Percentiles rank a stretch among this genome's conserved stretches.
Conservation (phyloP, 2,888 invertebrate genomes). For the Tenthredo amoena region DNA sequence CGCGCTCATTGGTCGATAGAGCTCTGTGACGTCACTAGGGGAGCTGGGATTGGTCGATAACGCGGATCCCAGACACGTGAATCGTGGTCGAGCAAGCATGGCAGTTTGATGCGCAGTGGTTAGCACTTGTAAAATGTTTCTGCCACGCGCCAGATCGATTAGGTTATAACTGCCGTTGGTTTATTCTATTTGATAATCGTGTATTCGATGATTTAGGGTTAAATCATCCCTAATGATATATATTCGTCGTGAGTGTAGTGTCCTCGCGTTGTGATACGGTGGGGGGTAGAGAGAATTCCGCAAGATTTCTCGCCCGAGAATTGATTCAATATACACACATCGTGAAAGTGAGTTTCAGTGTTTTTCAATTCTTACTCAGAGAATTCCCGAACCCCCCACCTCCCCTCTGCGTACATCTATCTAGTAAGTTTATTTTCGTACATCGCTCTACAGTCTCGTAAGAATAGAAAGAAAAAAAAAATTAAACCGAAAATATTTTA, state of each 20-base stretch:
- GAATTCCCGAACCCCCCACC: constrained; percentile 2
- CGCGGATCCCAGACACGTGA: constrained; percentile 78
- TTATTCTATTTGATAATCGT: constrained; percentile 50
- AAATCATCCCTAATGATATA: constrained; percentile 20
- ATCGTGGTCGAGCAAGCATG: constrained; percentile 78
- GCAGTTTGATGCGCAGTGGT: constrained; percentile 78
- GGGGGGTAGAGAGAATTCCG: constrained; percentile 18
- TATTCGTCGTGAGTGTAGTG: constrained; percentile 24
- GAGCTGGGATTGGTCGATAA: constrained; percentile 73
- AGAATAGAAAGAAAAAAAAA: background rate
- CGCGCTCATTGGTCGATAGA: constrained; percentile 79
- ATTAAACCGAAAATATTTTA: background rate
- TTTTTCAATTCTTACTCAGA: constrained; percentile 11
- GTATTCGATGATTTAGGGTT: background rate
- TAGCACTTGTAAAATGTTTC: constrained; percentile 75
- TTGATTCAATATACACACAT: constrained; percentile 18
- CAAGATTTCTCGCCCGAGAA: constrained; percentile 26
- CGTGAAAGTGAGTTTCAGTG: constrained; percentile 46
- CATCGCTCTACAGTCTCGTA: background rate
- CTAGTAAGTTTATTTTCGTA: constrained; percentile 19
- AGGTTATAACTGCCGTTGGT: constrained; percentile 71
- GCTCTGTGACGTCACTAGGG: constrained; percentile 76
- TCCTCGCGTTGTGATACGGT: constrained; percentile 4
- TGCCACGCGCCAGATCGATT: constrained; percentile 77
- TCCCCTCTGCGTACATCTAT: background rate